Base-by-base conservation (phyloP, 2,113 vertebrate species). In the Morone chrysops region DNA sequence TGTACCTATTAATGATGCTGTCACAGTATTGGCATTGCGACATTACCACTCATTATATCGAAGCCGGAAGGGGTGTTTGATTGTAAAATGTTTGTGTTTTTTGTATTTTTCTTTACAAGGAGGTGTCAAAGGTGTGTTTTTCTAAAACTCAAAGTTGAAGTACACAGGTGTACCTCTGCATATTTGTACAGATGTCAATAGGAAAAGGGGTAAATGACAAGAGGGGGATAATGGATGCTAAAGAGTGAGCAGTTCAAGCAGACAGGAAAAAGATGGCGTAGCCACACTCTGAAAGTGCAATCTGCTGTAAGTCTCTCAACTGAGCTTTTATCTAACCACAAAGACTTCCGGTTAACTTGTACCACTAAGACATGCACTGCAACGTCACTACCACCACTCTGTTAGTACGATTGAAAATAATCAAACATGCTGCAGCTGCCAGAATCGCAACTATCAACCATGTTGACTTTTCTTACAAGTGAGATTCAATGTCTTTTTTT, bases 131-230 rank as follows among this genome's bases (percentile, higher is more conserved):
- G 78, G 69, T 61, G 69, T 82, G 62, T 31, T 7, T 59, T 83
- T 88, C 90, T 86, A 48, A 48, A 86, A 82, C 77, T 88, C 80
- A 54, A 87, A 83, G 78, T 87, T 78, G 65, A 92, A 88, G 85
- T 92, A 81, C 85, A 90, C 83, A 86, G 77, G 74, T 89, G 68
- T 91, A 92, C 83, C 70, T 84, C 84, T 87, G 70, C 83, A 81
- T 89, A 86, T 90, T 84, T 92, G 84, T 91, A 94, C 88, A 92
- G 86, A 90, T 84, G 88, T 80, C 76, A 78, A 84, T 54, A 45
- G 41, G 47, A 84, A 80, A 38, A 51, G 47, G 53, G 59, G 78
- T 45, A 73, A 80, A 81, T 62, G 83, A 89, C 69, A 67, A 53
- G 77, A 78, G 77, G 72, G 82, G 83, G 82, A 66, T 62, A 45